Evolutionary conservation across 2,113 vertebrate species (phyloP), one percentile per base, ranked within the genome.

Genomic region (Pachypanchax playfairii): DNA sequence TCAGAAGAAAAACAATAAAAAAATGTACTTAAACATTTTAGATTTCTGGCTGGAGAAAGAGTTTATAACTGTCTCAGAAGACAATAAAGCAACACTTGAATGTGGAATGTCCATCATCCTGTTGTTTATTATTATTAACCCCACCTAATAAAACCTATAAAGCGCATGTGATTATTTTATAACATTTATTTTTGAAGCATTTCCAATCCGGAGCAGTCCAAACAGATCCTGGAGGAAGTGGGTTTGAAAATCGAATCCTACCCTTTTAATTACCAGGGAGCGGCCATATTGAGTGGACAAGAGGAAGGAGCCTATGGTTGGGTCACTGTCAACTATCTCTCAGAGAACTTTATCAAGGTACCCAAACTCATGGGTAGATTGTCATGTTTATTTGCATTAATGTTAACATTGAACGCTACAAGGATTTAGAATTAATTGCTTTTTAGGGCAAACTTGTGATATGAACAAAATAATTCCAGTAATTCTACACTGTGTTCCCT

Each of bases 291-390:
- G 24, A 91, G 86, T 0, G 94, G 94, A 21, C 83, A 90, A 12
- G 88, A 94, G 20, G 94, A 97, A 60, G 94, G 94, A 0, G 89
- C 91, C 0, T 94, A 93, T 0, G 94, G 94, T 47, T 96, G 95
- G 94, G 92, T 96, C 82, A 95, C 94, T 0, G 91, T 92, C 73
- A 97, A 97, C 88, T 96, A 94, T 59, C 91, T 96, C 31, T 86
- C 93, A 53, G 89, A 93, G 47, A 94, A 93, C 84, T 94, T 96
- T 65, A 92, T 93, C 18, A 92, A 94, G 94, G 95, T 96, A 59
- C 6, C 17, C 1, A 6, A 21, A n/a, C n/a, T n/a, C n/a, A n/a
- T n/a, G n/a, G n/a, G n/a, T n/a, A n/a, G n/a, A n/a, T n/a, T n/a
- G n/a, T n/a, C n/a, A n/a, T n/a, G n/a, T n/a, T n/a, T n/a, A n/a